Evolutionary conservation across 2,113 vertebrate species (phyloP).

Genomic region (Semnornis frantzii): DNA sequence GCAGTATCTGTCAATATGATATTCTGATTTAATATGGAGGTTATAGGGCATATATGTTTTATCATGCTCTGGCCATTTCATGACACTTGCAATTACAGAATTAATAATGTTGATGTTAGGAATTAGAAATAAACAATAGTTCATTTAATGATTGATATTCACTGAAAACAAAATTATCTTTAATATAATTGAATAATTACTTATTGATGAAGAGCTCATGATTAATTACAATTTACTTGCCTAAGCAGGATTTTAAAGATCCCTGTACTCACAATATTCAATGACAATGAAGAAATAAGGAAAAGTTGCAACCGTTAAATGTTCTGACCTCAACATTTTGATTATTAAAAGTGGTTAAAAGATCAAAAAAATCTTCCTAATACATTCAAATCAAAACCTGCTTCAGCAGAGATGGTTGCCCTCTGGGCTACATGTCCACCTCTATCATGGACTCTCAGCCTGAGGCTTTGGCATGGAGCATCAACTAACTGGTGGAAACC

Average conservation of each 20-base stretch:
- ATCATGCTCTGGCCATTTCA: constrained; percentile 18
- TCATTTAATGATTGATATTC: constrained; percentile 44
- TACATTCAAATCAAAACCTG: background rate
- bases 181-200: constrained; percentile 60
- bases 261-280: background rate
- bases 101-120: constrained; percentile 32
- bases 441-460: background rate
- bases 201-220: constrained; percentile 43
- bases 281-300: constrained; percentile 5
- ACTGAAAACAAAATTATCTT: constrained; percentile 49
- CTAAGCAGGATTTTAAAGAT: constrained; percentile 12
- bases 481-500: background rate
- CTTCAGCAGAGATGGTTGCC: background rate
- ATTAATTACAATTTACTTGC: constrained; percentile 53
- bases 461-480: background rate
- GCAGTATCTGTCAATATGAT: constrained; percentile 18
- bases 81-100: constrained; percentile 59
- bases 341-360: background rate
- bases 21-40: constrained; percentile 41
- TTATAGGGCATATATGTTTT: constrained; percentile 32
- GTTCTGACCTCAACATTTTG: background rate
- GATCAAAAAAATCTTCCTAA: background rate
- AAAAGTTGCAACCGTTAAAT: background rate
- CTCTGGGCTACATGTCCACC: background rate
- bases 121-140: constrained; percentile 52